Conservation (phyloP, 2,113 vertebrate genomes). For the Cavia aperea region DNA sequence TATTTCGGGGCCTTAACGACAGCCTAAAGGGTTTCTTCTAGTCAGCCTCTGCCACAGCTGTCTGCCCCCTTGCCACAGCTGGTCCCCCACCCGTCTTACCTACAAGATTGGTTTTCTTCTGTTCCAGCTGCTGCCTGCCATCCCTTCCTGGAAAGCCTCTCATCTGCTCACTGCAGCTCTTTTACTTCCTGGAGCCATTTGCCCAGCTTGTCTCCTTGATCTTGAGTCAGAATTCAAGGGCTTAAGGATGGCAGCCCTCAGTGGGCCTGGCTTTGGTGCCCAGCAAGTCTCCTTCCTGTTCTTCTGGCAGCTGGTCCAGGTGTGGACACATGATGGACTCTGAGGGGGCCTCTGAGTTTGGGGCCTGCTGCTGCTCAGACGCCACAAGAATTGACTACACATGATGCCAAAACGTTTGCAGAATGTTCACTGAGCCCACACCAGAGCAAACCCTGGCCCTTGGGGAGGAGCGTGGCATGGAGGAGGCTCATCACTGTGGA, state of each 20-base stretch:
- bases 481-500: background rate
- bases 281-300: background rate
- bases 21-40: slow-evolving; percentile 56
- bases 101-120: background rate
- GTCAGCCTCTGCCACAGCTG: slow-evolving; percentile 52
- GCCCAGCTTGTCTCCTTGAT: background rate
- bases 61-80: background rate
- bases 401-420: background rate
- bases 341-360: background rate
- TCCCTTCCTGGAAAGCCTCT: background rate
- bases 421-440: background rate
- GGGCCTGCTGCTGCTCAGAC: background rate
- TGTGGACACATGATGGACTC: background rate
- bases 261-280: background rate
- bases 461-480: background rate
- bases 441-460: background rate
- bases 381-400: background rate
- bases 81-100: background rate
- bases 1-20: slow-evolving; percentile 16
- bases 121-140: slow-evolving; percentile 7
- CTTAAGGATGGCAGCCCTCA: background rate
- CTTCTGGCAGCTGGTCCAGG: background rate
- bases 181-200: background rate
- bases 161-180: background rate
- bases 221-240: background rate